Evolutionary conservation across 2,888 invertebrate genomes (phyloP).

Genomic region (Xylota segnis): DNA sequence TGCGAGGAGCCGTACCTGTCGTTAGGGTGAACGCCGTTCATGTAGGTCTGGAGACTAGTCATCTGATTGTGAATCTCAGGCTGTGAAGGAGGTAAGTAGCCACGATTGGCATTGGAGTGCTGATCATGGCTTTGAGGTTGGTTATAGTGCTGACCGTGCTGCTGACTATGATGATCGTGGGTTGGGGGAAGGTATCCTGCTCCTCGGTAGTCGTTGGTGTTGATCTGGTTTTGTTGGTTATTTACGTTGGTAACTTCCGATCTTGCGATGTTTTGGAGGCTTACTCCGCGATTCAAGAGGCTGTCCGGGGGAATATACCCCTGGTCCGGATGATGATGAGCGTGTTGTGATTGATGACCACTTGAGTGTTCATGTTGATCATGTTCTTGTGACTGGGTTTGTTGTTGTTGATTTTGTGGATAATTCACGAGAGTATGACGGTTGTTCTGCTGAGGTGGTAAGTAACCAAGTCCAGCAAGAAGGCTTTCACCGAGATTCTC

Average conservation of each 20-base stretch:
- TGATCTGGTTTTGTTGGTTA: slow-evolving; percentile 13
- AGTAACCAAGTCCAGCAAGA: background rate
- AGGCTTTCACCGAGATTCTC: background rate
- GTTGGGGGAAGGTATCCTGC: slow-evolving; percentile 20
- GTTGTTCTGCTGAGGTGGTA: background rate
- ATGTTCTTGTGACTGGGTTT: background rate
- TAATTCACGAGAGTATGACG: background rate
- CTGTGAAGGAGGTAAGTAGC: slow-evolving; percentile 64
- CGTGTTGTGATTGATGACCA: background rate
- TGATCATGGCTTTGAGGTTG: slow-evolving; percentile 32
- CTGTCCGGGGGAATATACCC: slow-evolving; percentile 7
- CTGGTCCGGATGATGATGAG: slow-evolving; percentile 5
- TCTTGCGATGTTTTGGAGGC: slow-evolving; percentile 40
- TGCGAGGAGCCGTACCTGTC: slow-evolving; percentile 79
- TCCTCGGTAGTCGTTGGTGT: slow-evolving; percentile 6
- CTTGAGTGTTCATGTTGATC: background rate
- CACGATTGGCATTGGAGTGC: slow-evolving; percentile 17
- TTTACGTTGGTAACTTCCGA: background rate
- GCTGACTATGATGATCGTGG: slow-evolving; percentile 8
- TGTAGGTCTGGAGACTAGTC: slow-evolving; percentile 79
- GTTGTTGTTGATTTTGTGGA: background rate
- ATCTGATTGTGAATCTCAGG: slow-evolving; percentile 25
- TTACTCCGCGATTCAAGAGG: slow-evolving; percentile 12
- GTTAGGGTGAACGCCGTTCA: slow-evolving; percentile 80
- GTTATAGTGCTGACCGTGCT: slow-evolving; percentile 21